Conservation (phyloP, 2,888 invertebrate species). For the Conomelus anceps region DNA sequence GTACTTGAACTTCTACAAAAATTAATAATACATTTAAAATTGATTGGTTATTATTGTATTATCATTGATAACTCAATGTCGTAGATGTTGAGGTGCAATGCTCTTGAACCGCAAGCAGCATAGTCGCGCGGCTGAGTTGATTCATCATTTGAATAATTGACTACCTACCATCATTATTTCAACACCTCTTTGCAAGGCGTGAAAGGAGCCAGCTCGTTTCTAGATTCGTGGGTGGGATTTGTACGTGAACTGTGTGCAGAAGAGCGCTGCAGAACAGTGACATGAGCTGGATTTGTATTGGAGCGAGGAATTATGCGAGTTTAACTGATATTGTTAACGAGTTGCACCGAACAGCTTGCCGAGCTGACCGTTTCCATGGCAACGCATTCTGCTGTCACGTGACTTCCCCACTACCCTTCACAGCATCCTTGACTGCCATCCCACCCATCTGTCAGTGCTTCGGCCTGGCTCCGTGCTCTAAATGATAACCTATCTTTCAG, state of each 20-base stretch:
- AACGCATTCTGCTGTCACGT: background rate
- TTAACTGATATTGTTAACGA: background rate
- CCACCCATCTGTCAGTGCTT: background rate
- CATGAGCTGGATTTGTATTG: background rate
- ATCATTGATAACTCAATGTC: background rate
- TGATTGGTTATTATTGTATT: background rate
- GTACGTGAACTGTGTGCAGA: background rate
- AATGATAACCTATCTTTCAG: background rate
- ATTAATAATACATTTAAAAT: background rate
- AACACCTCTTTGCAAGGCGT: background rate
- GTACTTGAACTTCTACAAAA: no score
- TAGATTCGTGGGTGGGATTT: background rate
- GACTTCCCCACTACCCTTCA: background rate
- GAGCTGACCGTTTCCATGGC: background rate
- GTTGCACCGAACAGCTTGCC: background rate
- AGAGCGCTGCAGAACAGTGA: background rate
- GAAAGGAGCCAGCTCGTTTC: background rate
- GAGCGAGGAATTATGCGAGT: background rate
- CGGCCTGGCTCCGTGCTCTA: background rate
- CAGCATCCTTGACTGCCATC: no score
- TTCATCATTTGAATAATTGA: background rate
- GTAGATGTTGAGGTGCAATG: background rate
- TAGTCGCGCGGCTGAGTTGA: background rate
- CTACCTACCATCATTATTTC: background rate
- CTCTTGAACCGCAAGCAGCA: background rate